Conservation (phyloP, 2,113 vertebrate genomes). For the Anser cygnoides region DNA sequence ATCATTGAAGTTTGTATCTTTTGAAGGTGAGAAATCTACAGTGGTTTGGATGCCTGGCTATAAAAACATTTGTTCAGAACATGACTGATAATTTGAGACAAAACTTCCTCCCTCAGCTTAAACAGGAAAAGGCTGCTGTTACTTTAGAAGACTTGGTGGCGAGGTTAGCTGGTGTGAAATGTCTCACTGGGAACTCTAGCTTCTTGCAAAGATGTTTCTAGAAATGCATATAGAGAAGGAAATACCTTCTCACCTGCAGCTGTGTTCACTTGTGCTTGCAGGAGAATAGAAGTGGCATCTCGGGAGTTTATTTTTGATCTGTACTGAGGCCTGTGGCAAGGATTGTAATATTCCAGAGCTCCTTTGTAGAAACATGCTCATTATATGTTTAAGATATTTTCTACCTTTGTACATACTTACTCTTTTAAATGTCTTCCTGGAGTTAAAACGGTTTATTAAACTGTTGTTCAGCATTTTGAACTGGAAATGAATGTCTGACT, state of each 20-base stretch:
- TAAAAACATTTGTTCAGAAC: not conserved
- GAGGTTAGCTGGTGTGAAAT: not conserved
- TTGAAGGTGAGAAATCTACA: not conserved
- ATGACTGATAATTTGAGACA: not conserved
- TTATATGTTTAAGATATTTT: not conserved
- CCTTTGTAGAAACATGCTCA: not conserved
- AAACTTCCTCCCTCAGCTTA: not conserved
- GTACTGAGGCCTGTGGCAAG: not conserved
- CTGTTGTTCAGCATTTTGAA: not conserved
- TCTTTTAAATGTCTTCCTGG: not conserved
- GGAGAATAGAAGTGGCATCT: not conserved
- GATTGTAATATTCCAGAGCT: not conserved
- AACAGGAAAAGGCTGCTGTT: not conserved
- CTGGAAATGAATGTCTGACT: not conserved
- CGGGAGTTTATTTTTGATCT: not conserved
- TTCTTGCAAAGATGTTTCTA: not conserved
- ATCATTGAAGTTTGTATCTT: not conserved
- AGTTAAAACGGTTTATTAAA: not conserved
- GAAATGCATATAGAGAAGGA: not conserved
- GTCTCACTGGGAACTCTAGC: not conserved
- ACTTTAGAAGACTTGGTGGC: not conserved
- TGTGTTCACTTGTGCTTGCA: not conserved
- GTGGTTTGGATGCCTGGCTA: conserved; percentile 7
- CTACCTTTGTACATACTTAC: not conserved
- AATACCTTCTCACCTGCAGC: not conserved